phyloP scores from a whole-genome alignment of 2,113 vertebrate species.

The Terrapene triunguis region DNA sequence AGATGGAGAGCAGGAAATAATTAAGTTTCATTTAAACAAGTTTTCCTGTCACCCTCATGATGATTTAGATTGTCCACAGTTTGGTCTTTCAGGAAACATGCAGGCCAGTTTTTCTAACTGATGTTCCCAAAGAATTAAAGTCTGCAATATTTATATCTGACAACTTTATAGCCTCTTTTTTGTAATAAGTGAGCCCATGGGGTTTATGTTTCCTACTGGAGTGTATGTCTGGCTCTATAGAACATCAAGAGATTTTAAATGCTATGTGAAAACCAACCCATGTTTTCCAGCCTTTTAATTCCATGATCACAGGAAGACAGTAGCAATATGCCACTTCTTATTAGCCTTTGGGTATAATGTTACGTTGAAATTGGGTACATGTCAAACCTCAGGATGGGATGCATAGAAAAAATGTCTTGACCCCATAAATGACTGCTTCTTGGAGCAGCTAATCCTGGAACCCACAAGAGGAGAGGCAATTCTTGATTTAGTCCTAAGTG shows the following conservation, averaged over 20 bases:
- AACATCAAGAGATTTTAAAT: not conserved
- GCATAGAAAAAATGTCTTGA: no score
- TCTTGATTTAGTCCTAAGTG: no score
- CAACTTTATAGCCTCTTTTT: not conserved
- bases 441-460: no score
- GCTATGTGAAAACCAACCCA: not conserved
- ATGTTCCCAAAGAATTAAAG: not conserved
- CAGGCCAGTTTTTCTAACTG: not conserved
- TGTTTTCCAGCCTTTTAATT: not conserved
- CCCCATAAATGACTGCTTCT: no score
- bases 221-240: not conserved
- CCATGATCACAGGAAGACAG: not conserved
- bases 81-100: not conserved
- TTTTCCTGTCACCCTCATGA: not conserved
- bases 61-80: not conserved
- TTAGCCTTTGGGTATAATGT: not conserved
- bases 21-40: not conserved
- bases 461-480: no score
- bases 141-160: not conserved
- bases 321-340: not conserved
- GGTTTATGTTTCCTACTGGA: not conserved
- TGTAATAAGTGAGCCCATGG: not conserved
- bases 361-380: not conserved
- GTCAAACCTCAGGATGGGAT: no score
- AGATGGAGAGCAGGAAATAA: constrained; percentile 8